Percentiles rank a stretch among this genome's conserved stretches.
Evolutionary conservation across 2,113 vertebrate species (phyloP).

Genomic region (Oryzias woworae): DNA sequence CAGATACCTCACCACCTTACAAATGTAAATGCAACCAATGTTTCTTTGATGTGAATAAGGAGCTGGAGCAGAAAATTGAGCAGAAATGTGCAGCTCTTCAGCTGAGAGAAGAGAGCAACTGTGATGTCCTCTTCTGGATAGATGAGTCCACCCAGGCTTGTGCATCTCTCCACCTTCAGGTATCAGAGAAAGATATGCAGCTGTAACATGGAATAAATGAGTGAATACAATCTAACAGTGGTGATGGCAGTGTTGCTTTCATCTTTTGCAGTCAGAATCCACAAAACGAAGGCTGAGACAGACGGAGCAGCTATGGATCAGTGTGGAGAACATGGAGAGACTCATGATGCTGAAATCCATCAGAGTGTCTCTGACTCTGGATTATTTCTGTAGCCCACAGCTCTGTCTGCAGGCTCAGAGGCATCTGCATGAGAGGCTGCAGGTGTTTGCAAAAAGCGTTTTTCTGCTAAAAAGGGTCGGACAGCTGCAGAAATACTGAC

Average conservation of each 20-base stretch:
- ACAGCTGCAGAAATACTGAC: no score
- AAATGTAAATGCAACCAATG: not conserved
- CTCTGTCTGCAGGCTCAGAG: conserved; percentile 73
- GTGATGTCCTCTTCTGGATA: conserved; percentile 23
- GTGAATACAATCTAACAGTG: no score
- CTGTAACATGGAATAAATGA: no score
- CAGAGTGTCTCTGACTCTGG: conserved; percentile 66
- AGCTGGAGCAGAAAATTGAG: conserved; percentile 76
- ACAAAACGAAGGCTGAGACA: conserved; percentile 65
- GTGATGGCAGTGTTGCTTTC: not conserved
- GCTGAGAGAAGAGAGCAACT: conserved; percentile 48
- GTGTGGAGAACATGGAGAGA: conserved; percentile 62
- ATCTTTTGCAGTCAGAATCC: conserved; percentile 65
- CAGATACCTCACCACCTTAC: no score
- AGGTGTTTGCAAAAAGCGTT: conserved; percentile 73
- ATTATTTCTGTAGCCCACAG: conserved; percentile 59
- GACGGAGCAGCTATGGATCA: conserved; percentile 74
- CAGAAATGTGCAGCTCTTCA: conserved; percentile 74
- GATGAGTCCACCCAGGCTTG: conserved; percentile 64
- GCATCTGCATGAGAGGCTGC: conserved; percentile 71
- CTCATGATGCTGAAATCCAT: conserved; percentile 59
- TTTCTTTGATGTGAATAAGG: conserved; percentile 62
- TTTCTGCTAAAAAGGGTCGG: not conserved
- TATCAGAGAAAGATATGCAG: conserved; percentile 34
- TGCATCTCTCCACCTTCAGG: conserved; percentile 72